These are phyloP conservation scores for Elanoides forficatus DNA, from an alignment of 2,113 vertebrate species.

Conservation along the genomic window DNA sequence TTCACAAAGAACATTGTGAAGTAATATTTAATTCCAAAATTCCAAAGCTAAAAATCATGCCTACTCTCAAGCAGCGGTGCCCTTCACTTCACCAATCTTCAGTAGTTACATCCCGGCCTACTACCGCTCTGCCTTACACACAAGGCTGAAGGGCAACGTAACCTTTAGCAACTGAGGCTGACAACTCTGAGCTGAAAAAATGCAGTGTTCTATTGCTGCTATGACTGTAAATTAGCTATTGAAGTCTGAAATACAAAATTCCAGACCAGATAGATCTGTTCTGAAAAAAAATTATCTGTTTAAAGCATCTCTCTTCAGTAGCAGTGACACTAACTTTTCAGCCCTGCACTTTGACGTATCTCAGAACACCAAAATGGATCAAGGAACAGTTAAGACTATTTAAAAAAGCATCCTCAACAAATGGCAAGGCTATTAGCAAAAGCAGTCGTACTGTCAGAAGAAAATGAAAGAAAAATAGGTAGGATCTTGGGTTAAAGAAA, in stretches of 20 bases:
- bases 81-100: neutral
- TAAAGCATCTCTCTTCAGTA: neutral
- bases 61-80: neutral
- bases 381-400: neutral
- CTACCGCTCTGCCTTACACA: neutral
- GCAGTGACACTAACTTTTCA: neutral
- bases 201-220: neutral
- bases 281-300: neutral
- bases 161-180: neutral
- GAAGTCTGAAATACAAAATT: neutral
- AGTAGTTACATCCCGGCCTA: neutral
- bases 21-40: neutral
- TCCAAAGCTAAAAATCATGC: neutral
- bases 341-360: neutral
- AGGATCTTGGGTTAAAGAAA: neutral
- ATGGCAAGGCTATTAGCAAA: neutral
- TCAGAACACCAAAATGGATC: neutral
- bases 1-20: neutral
- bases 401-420: neutral
- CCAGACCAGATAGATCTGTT: neutral
- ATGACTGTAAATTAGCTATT: neutral
- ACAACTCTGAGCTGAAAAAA: neutral
- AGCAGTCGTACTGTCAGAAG: neutral
- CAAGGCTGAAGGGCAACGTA: accelerated
- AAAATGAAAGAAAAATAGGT: neutral